Percentiles rank a stretch among this genome's conserved stretches.
Conservation (phyloP, 2,888 invertebrate species). For the Germaria angustata region DNA sequence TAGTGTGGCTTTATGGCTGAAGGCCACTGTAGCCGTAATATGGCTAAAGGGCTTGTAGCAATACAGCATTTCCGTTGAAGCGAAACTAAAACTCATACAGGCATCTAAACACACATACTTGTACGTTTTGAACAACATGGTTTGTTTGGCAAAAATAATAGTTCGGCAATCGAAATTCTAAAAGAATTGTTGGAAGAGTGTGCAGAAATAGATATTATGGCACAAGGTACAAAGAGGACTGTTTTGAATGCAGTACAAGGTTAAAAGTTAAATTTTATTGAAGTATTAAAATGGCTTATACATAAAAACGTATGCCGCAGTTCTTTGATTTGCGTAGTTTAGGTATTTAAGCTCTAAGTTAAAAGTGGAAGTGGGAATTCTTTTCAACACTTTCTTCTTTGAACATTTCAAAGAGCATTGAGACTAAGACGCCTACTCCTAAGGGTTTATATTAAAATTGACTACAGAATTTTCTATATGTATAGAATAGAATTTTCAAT, state of each 20-base stretch:
- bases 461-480: too few species aligned
- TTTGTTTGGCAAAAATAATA: neutral
- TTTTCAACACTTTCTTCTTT: too few species aligned
- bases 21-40: conserved; percentile 62
- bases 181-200: conserved; percentile 39
- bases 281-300: conserved; percentile 1
- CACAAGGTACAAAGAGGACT: neutral
- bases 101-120: neutral
- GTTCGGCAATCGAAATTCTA: conserved; percentile 43
- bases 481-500: too few species aligned
- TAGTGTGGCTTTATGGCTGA: conserved; percentile 54
- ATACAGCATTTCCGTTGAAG: conserved; percentile 49
- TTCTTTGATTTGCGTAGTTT: neutral
- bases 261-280: conserved; percentile 19
- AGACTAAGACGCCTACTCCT: too few species aligned
- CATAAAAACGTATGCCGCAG: neutral
- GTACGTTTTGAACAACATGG: conserved; percentile 3
- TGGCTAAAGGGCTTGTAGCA: conserved; percentile 48
- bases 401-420: too few species aligned
- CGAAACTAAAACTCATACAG: conserved; percentile 15
- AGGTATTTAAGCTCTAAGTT: neutral
- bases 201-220: neutral
- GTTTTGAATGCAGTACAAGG: conserved; percentile 30
- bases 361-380: too few species aligned
- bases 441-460: too few species aligned